Conservation (phyloP, 2,113 vertebrate genomes). For the Gymnobelideus leadbeateri region DNA sequence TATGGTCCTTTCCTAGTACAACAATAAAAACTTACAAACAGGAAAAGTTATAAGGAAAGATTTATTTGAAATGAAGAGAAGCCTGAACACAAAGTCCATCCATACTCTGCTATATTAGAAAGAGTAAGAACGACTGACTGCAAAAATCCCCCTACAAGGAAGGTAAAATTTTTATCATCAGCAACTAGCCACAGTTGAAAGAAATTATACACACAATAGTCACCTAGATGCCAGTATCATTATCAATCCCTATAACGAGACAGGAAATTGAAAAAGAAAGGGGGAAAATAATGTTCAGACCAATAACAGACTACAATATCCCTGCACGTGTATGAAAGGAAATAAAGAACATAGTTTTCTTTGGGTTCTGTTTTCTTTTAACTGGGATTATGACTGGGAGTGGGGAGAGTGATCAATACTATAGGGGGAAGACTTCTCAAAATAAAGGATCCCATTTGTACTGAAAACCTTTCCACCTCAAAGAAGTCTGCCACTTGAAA, state of each 20-base stretch:
- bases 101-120: slow-evolving; percentile 19
- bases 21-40: slow-evolving; percentile 23
- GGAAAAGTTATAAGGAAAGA: slow-evolving; percentile 13
- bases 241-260: slow-evolving; percentile 66
- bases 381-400: neutral
- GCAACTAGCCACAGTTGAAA: slow-evolving; percentile 35
- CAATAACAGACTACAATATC: slow-evolving; percentile 50
- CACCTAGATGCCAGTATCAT: slow-evolving; percentile 57
- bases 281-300: slow-evolving; percentile 38
- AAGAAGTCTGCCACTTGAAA: slow-evolving; percentile 57
- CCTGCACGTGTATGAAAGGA: slow-evolving; percentile 41
- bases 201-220: slow-evolving; percentile 48
- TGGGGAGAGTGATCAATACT: slow-evolving; percentile 50
- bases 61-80: neutral
- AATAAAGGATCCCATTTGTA: slow-evolving; percentile 71
- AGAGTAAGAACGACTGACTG: slow-evolving; percentile 9
- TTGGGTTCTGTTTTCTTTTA: slow-evolving; percentile 68
- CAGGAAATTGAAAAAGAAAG: slow-evolving; percentile 66
- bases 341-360: slow-evolving; percentile 56
- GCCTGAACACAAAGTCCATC: neutral
- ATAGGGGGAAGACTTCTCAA: slow-evolving; percentile 58
- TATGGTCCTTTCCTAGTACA: slow-evolving; percentile 3
- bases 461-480: slow-evolving; percentile 69
- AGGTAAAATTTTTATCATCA: slow-evolving; percentile 44
- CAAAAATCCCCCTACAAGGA: slow-evolving; percentile 29